Evolutionary conservation across 2,113 vertebrate species (phyloP), one percentile per base, ranked within the genome.

Genomic region (Bujurquina vittata): DNA sequence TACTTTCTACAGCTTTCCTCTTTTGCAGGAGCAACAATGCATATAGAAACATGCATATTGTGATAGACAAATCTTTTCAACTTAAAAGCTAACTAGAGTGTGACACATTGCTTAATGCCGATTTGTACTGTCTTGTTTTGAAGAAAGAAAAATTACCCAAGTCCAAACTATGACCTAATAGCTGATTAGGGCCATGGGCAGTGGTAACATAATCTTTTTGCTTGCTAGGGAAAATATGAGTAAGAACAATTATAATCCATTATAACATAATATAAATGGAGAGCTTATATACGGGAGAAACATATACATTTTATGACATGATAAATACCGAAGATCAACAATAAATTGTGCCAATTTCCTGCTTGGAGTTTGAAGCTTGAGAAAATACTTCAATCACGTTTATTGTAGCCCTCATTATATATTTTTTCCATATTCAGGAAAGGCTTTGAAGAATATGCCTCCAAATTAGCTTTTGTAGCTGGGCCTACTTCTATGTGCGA

Each of bases 391-490:
- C 14, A 35, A 75, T 58, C 11, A 23, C 37, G 1, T 75, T 65
- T 59, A 10, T 15, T 35, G 17, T 11, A 11, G 7, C 15, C 8
- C 3, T 56, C n/a, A 58, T 1, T 3, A 17, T 40, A 23, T 31
- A 33, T 33, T 23, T 17, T 23, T 22, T 4, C 3, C 6, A 3
- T 46, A 29, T 58, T 65, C 3, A 11, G 29, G 9, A 22, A 10
- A 43, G 29, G n/a, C n/a, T 55, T 17, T 7, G 6, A 55, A 22
- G 10, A 67, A 55, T 74, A 81, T 22, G 56, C 31, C 22, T 29
- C 10, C 9, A 83, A 76, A 69, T 72, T 52, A 72, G 43, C 65
- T 72, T 46, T 52, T 20, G 43, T 31, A 72, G 43, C 43, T 52
- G 65, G 40, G 63, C 63, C 63, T 49, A 40, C 43, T 15, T 49